Conservation (phyloP, 2,113 vertebrate species). For the Sialia sialis region DNA sequence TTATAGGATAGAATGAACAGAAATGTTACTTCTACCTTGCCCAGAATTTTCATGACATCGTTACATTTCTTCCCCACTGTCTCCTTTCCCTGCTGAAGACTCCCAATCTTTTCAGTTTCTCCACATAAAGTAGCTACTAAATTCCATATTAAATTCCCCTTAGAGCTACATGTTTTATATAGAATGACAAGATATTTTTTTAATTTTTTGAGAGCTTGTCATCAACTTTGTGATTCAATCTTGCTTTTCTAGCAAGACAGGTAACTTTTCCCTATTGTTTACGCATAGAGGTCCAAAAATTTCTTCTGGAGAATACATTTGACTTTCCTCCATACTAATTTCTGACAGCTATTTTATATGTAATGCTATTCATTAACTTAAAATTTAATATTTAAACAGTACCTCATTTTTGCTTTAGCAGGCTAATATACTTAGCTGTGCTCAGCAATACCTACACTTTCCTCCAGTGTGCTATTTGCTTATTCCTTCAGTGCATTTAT, state of each 20-base stretch:
- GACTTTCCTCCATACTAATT: not conserved
- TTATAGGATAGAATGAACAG: not conserved
- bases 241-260: not conserved
- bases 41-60: accelerated
- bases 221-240: not conserved
- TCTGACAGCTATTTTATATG: not conserved
- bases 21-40: not conserved
- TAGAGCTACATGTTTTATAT: not conserved
- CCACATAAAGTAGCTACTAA: not conserved
- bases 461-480: not conserved
- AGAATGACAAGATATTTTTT: not conserved
- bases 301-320: not conserved
- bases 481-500: conserved; percentile 7
- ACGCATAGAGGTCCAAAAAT: not conserved
- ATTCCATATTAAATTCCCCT: not conserved
- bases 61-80: not conserved
- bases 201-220: not conserved
- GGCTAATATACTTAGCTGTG: not conserved
- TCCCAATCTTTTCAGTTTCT: not conserved
- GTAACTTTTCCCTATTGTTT: not conserved
- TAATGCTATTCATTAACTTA: not conserved
- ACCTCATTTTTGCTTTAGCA: not conserved
- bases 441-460: not conserved
- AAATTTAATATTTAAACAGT: not conserved
- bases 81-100: not conserved